Conservation (phyloP, 2,797 vertebrate species). For the Melanotaenia nigrans region DNA sequence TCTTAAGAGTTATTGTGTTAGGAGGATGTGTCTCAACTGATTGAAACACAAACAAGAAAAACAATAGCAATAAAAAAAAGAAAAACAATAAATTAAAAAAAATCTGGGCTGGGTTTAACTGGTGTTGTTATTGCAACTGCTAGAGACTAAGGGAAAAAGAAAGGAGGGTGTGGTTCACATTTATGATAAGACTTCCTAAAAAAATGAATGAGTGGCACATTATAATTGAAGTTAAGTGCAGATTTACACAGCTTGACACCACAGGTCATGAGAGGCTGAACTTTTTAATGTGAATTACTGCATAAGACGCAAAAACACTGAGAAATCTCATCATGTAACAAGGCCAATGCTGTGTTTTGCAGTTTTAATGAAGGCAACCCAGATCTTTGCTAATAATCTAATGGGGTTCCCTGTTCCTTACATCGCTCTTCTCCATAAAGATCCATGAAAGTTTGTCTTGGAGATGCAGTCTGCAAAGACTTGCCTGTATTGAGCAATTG, state of each 20-base stretch:
- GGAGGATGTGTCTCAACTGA: conserved; percentile 42
- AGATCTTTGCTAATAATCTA: not conserved
- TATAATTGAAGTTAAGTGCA: conserved; percentile 17
- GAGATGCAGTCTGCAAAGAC: not conserved
- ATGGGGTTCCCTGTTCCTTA: not conserved
- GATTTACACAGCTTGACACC: not conserved
- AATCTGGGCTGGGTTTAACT: conserved; percentile 37
- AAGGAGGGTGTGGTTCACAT: conserved; percentile 60
- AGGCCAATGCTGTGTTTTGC: not conserved
- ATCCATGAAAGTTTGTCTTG: not conserved
- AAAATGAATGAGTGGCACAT: conserved; percentile 24
- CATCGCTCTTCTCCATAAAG: not conserved
- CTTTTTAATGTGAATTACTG: not conserved
- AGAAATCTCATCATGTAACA: not conserved
- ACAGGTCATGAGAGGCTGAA: conserved; percentile 1
- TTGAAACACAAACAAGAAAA: conserved; percentile 26
- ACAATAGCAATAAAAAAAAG: not conserved
- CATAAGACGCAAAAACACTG: not conserved
- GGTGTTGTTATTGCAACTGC: conserved; percentile 40
- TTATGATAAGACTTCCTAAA: conserved; percentile 57
- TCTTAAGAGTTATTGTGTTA: conserved; percentile 32
- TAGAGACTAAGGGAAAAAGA: conserved; percentile 36
- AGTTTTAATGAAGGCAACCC: not conserved
- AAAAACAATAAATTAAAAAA: conserved; percentile 18
- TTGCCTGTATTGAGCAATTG: not conserved